Conservation (phyloP, 2,888 invertebrate genomes). For the Clivina fossor region DNA sequence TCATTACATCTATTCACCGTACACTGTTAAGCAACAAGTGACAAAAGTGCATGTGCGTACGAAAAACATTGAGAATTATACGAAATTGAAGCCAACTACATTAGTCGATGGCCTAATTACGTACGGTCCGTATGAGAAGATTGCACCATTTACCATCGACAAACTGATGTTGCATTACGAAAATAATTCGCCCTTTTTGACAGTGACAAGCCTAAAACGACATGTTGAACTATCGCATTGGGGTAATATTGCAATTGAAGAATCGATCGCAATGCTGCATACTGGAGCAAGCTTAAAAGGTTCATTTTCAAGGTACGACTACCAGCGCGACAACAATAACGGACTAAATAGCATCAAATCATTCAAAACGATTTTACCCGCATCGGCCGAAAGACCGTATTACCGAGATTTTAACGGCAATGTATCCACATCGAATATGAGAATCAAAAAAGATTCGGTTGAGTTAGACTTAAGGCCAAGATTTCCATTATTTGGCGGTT, state of each 20-base stretch:
- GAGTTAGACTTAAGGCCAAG: slow-evolving; percentile 95
- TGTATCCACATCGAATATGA: slow-evolving; percentile 95
- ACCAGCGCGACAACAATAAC: slow-evolving; percentile 88
- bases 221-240: slow-evolving; percentile 96
- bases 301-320: slow-evolving; percentile 96
- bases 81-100: slow-evolving; percentile 77
- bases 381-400: slow-evolving; percentile 93
- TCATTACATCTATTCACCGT: slow-evolving; percentile 82
- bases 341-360: slow-evolving; percentile 87
- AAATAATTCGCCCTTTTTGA: slow-evolving; percentile 94
- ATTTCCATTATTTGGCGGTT: slow-evolving; percentile 98
- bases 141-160: slow-evolving; percentile 60
- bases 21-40: slow-evolving; percentile 76
- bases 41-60: slow-evolving; percentile 78
- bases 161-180: slow-evolving; percentile 87
- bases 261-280: slow-evolving; percentile 88
- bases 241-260: slow-evolving; percentile 98
- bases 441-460: slow-evolving; percentile 84
- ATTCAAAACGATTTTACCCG: slow-evolving; percentile 83
- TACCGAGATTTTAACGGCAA: slow-evolving; percentile 98
- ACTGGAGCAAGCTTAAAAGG: slow-evolving; percentile 92
- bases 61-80: slow-evolving; percentile 77
- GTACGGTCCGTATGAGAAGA: slow-evolving; percentile 87
- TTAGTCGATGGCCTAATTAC: slow-evolving; percentile 78
- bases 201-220: slow-evolving; percentile 84